Conservation (phyloP, 2,113 vertebrate species). For the Gallinago paraguaiae region DNA sequence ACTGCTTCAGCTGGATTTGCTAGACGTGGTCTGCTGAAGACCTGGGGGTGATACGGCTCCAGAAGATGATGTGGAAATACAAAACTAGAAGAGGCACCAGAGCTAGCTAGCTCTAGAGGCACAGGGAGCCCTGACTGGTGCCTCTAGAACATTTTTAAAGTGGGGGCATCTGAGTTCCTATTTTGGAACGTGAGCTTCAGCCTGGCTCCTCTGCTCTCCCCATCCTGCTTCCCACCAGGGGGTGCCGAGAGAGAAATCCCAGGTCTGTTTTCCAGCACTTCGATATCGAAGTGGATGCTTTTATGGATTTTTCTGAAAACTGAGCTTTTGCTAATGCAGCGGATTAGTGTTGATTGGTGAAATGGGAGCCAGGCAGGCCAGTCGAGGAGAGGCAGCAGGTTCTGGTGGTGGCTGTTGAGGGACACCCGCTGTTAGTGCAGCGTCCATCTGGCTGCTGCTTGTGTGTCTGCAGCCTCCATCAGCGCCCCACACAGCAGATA, state of each 20-base stretch:
- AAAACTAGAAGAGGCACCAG: background rate
- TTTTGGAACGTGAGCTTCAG: background rate
- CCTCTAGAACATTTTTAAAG: background rate
- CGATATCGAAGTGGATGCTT: background rate
- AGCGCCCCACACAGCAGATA: background rate
- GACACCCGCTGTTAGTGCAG: background rate
- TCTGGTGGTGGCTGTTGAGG: background rate
- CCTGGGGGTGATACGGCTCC: background rate
- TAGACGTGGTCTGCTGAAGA: background rate
- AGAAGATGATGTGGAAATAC: background rate
- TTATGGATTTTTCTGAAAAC: conserved; percentile 55
- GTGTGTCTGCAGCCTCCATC: background rate
- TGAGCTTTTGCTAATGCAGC: conserved; percentile 44
- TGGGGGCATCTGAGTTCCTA: fast-evolving
- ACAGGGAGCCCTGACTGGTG: no score
- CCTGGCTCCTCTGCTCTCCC: background rate
- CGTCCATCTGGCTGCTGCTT: background rate
- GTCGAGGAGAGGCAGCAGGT: background rate
- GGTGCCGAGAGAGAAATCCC: background rate
- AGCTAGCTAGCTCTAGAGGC: background rate
- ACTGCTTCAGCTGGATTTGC: background rate
- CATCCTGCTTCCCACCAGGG: background rate
- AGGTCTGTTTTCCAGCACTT: background rate
- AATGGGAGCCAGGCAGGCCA: background rate
- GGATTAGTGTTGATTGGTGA: conserved; percentile 37